A percentile compares a stretch with the other conserved stretches of the same genome.
phyloP scores from a whole-genome alignment of 2,113 vertebrate genomes.

The Scopus umbretta region DNA sequence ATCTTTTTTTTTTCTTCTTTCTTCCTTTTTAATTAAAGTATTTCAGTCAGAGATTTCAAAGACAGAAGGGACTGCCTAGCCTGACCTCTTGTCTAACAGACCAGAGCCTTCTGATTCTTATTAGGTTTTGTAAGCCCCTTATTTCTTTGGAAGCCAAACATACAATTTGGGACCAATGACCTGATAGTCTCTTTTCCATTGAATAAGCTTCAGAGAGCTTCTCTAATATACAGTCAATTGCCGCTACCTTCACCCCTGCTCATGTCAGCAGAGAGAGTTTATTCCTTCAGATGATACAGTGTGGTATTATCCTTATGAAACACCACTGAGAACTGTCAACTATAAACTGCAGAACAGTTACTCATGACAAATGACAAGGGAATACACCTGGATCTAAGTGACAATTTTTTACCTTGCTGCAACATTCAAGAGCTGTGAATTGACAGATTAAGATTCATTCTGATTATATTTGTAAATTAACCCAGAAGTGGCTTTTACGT shows the following conservation, averaged over 20 bases:
- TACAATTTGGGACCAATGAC: not conserved
- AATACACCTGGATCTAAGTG: not conserved
- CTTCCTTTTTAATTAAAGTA: slow-evolving; percentile 27
- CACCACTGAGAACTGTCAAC: not conserved
- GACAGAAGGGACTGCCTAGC: not conserved
- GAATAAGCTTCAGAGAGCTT: not conserved
- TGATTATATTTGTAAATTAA: not conserved
- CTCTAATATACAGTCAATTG: not conserved
- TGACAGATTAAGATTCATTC: not conserved
- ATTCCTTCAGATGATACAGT: slow-evolving; percentile 3
- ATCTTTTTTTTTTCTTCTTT: not conserved
- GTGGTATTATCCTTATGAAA: slow-evolving; percentile 33
- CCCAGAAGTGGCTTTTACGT: not conserved
- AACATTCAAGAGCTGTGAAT: not conserved
- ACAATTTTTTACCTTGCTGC: not conserved
- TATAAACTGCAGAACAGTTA: not conserved
- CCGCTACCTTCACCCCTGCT: not conserved
- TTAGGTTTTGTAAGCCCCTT: not conserved
- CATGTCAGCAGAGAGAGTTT: slow-evolving; percentile 11
- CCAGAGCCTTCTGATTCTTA: not conserved
- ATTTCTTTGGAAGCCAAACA: slow-evolving; percentile 9
- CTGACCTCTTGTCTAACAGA: not conserved
- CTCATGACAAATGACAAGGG: slow-evolving; percentile 6
- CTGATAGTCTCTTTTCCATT: not conserved
- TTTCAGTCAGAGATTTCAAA: not conserved